phyloP scores from a whole-genome alignment of 2,888 invertebrate species.

The Ennomos erosarius region DNA sequence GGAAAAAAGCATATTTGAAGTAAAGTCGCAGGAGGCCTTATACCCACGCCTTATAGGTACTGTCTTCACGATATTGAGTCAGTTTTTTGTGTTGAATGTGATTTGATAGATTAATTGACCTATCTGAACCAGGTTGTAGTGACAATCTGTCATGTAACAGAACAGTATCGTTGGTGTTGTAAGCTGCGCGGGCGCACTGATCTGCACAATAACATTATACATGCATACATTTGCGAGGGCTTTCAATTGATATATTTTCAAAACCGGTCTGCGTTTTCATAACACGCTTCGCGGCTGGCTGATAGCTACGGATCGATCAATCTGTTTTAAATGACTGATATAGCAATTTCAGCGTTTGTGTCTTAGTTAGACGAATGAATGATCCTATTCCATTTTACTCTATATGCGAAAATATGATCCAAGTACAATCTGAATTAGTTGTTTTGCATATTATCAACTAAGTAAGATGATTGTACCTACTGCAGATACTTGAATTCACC shows the following conservation, averaged over 20 bases:
- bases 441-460: too few species aligned
- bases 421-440: too few species aligned
- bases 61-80: too few species aligned
- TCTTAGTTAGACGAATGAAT: conserved; percentile 1
- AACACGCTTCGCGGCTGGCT: conserved; percentile 57
- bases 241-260: conserved; percentile 83
- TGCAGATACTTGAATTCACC: too few species aligned
- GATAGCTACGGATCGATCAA: conserved; percentile 54
- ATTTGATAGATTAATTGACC: conserved; percentile 48
- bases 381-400: conserved; percentile 1
- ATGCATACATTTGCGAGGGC: conserved; percentile 64
- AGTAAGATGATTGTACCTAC: too few species aligned
- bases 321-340: conserved; percentile 44
- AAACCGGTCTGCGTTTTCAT: conserved; percentile 81
- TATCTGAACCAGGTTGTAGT: conserved; percentile 50
- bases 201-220: conserved; percentile 78
- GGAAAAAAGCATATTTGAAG: conserved; percentile 43
- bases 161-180: conserved; percentile 68
- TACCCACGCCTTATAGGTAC: conserved; percentile 3
- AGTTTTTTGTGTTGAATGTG: too few species aligned
- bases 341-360: conserved; percentile 8
- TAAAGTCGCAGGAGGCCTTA: conserved; percentile 31
- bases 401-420: too few species aligned
- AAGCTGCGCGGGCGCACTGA: conserved; percentile 56
- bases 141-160: conserved; percentile 67